phyloP scores from a whole-genome alignment of 2,113 vertebrate species.

The Phyllostomus hastatus region DNA sequence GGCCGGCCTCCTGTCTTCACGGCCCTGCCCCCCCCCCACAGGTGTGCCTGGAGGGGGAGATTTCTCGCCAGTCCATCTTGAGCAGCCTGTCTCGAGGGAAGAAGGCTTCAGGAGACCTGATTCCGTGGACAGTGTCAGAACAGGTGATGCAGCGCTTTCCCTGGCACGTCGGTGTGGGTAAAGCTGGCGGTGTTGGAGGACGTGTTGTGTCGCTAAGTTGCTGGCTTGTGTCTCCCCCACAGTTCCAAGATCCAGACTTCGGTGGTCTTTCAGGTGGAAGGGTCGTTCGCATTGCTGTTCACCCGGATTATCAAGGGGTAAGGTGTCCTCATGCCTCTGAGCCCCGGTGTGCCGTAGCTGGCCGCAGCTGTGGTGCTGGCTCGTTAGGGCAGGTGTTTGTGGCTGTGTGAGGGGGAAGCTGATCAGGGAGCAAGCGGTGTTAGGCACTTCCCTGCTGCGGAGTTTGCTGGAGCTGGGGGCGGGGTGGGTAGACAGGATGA shows the following conservation, averaged over 20 bases:
- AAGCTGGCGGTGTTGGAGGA: accelerated
- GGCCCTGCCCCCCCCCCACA: constrained; percentile 55
- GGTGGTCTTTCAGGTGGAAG: constrained; percentile 93
- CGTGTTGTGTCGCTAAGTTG: background rate
- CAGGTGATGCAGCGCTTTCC: constrained; percentile 83
- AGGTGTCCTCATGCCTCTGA: background rate
- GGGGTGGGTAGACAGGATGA: background rate
- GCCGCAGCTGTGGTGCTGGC: background rate
- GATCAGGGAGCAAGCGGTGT: background rate
- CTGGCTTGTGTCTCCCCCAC: constrained; percentile 6
- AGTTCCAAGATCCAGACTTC: constrained; percentile 98
- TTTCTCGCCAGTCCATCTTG: constrained; percentile 94
- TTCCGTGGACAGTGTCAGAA: constrained; percentile 97
- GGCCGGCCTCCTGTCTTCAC: too few species aligned
- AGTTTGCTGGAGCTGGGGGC: background rate
- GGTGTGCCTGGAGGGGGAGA: constrained; percentile 98
- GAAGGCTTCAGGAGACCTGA: constrained; percentile 96
- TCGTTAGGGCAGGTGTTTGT: background rate
- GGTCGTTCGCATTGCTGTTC: constrained; percentile 95
- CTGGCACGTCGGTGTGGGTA: accelerated
- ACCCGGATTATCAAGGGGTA: constrained; percentile 98
- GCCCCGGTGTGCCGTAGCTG: accelerated
- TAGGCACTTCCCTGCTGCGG: background rate
- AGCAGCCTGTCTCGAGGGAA: constrained; percentile 95
- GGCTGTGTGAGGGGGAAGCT: background rate